Evolutionary conservation across 2,888 invertebrate species (phyloP).

Genomic region (Augiades crinisus): DNA sequence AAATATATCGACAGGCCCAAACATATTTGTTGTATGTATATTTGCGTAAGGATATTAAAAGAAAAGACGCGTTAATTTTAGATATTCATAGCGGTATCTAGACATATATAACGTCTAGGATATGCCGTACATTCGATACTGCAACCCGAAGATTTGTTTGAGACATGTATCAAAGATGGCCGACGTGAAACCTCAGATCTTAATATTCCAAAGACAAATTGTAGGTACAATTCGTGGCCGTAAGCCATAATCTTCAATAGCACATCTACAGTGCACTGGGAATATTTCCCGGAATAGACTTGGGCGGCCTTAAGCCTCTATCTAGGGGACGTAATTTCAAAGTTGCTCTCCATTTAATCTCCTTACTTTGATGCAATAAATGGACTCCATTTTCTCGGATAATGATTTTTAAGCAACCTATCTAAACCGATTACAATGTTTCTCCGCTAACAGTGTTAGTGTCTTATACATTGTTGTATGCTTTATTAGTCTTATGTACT

Average conservation of each 20-base stretch:
- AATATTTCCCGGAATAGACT: slow-evolving; percentile 10
- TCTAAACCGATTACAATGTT: background rate
- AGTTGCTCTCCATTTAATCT: slow-evolving; percentile 13
- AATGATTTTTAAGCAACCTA: background rate
- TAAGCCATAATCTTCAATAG: slow-evolving; percentile 1
- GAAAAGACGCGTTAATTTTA: no score
- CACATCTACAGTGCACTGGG: background rate
- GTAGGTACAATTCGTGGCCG: background rate
- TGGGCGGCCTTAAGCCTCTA: slow-evolving; percentile 6
- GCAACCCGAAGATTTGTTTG: background rate
- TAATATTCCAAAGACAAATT: slow-evolving; percentile 10
- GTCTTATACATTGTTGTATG: no score
- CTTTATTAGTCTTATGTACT: no score
- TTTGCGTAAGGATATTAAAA: no score
- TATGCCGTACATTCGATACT: no score
- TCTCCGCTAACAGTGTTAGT: no score
- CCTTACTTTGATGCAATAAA: slow-evolving; percentile 11
- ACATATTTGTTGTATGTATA: no score
- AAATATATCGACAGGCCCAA: no score
- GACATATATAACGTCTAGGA: no score
- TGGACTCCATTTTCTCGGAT: background rate
- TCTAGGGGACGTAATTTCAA: slow-evolving; percentile 12
- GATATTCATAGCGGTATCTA: no score
- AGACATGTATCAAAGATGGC: background rate
- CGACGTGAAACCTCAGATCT: slow-evolving; percentile 3